Evolutionary conservation across 2,797 vertebrate genomes (phyloP).

Genomic region (Gouania willdenowi): DNA sequence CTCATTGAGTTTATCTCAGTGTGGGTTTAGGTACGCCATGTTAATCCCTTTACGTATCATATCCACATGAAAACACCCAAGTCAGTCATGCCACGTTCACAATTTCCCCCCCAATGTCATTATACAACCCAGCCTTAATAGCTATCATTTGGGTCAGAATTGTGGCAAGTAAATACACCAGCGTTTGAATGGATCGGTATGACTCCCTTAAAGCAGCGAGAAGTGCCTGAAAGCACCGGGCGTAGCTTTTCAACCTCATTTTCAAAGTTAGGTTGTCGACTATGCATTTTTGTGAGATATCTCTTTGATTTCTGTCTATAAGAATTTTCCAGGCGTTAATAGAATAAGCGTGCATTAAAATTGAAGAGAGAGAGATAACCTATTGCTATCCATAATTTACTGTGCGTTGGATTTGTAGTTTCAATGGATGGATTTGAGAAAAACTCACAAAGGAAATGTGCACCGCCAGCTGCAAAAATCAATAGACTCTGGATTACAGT

Average conservation of each 20-base stretch:
- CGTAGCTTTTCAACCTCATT: slow-evolving; percentile 23
- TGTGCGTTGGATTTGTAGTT: slow-evolving; percentile 34
- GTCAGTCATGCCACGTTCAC: slow-evolving; percentile 55
- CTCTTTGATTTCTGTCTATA: slow-evolving; percentile 30
- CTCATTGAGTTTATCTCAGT: slow-evolving; percentile 70
- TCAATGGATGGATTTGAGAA: slow-evolving; percentile 35
- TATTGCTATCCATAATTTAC: slow-evolving; percentile 47
- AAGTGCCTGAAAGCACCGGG: slow-evolving; percentile 26
- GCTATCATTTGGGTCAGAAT: slow-evolving; percentile 65
- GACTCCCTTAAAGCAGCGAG: slow-evolving; percentile 32
- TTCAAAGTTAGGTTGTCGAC: slow-evolving; percentile 21
- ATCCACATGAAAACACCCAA: slow-evolving; percentile 61
- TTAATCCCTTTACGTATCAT: slow-evolving; percentile 72
- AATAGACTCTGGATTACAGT: slow-evolving; percentile 40
- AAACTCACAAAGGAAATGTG: slow-evolving; percentile 45
- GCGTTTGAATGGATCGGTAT: slow-evolving; percentile 40
- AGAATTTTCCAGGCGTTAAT: slow-evolving; percentile 35
- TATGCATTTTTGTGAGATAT: slow-evolving; percentile 20
- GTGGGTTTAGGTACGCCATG: slow-evolving; percentile 70
- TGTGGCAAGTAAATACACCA: slow-evolving; percentile 43
- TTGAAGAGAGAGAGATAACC: slow-evolving; percentile 21
- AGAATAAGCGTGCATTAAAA: slow-evolving; percentile 29
- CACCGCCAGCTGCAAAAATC: slow-evolving; percentile 41
- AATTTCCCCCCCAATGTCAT: slow-evolving; percentile 56
- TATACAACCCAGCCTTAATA: slow-evolving; percentile 59